Evolutionary conservation across 2,113 vertebrate species (phyloP), one percentile per base, ranked within the genome.

Genomic region (Phaethornis superciliosus): DNA sequence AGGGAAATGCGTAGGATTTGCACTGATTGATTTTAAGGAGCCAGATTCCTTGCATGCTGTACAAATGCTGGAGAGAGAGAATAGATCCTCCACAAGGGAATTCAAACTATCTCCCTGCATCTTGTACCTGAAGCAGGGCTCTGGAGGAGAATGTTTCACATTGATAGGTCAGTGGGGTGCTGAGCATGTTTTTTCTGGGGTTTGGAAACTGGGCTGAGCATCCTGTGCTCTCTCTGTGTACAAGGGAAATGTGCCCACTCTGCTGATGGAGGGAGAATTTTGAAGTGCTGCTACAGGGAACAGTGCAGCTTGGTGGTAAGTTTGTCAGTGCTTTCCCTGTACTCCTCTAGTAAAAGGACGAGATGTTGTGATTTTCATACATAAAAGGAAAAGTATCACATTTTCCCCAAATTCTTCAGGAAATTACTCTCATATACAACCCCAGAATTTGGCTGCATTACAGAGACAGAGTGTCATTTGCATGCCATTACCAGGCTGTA

Each of bases 381-480:
- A 98, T 98, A 97, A 98, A 98, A 98, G 97, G 95, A 97, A 94
- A 98, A 98, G 98, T 97, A 98, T 98, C 96, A 96, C 96, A 88
- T 98, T 98, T 96, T 97, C 96, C 97, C 95, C 82, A 95, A 98
- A 98, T 99, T 99, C 98, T 98, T 98, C 95, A 98, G 98, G 98
- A 99, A 99, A 99, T 98, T 97, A 95, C 97, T 98, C 97, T 98
- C 97, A 96, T 98, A 98, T 98, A 98, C 98, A 98, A 97, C 84
- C 92, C 93, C 95, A 97, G 94, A 82, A 85, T 96, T 97, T 98
- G 97, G 97, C 97, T 97, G 97, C 68, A 74, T 94, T 97, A 96
- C 97, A 97, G 98, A 98, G 98, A 98, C 97, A 86, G 96, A 96
- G 95, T 95, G 96, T 96, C 95, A 90, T 96, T 98, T 95, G 95